Base-by-base conservation (phyloP, 2,888 invertebrate species). In the Frankliniella fusca region DNA sequence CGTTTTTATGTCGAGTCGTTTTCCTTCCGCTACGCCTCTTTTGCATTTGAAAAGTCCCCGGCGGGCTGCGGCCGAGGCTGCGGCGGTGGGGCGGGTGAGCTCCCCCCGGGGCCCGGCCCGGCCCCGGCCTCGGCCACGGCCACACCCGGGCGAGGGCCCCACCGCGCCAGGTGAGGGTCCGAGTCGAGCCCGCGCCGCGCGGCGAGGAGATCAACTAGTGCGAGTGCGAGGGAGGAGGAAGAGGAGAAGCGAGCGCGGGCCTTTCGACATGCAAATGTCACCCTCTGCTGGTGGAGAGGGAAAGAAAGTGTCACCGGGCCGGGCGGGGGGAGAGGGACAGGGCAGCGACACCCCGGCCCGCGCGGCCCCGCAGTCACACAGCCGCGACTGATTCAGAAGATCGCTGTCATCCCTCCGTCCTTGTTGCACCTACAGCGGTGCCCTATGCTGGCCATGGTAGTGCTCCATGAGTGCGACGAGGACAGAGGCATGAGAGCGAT, bases 1-100 rank as follows among this genome's bases (percentile, higher is more conserved):
- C 23, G 70, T 76, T 76, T 76, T 76, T 76, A 76, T 76, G 70
- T 76, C 23, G 61, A 12, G 70, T 76, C 70, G 70, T 76, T 76
- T 23, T 76, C 70, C 70, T 76, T 76, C 70, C 70, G 70, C 70
- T 76, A 23, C 70, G 70, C 70, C 70, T 76, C 70, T 76, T 76
- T 76, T 76, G 70, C 70, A 76, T 76, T 76, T 76, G 70, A 76
- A 76, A 76, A 76, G 70, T 76, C 70, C 23, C 27, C 15, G 38
- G 54, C 54, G 54, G 54, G 38, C 3, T 38, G 38, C 38, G 38
- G 38, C 5, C 3, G 38, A 5, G 38, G 3, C 3, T 38, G 38
- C 3, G 38, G 38, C 38, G 38, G 38, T 5, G 38, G 38, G 38
- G 38, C 38, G 38, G 38, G 3, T 3, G 3, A 3, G 54, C 54